Conservation (phyloP, 2,888 invertebrate genomes). For the Aphidius colemani region DNA sequence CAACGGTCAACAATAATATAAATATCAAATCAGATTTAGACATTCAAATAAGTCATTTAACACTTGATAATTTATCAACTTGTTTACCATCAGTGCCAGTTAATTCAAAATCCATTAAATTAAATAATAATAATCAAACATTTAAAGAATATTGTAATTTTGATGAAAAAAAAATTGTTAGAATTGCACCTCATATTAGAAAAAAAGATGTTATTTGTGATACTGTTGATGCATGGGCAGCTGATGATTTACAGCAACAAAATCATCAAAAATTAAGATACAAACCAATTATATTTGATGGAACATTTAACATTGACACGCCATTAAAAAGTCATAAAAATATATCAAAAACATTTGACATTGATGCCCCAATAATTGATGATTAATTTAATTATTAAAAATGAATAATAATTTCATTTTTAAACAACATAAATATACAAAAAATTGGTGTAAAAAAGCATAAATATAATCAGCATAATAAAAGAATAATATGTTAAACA, state of each 20-base stretch:
- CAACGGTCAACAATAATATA: too few species aligned
- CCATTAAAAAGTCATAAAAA: conserved; percentile 60
- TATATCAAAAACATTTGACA: conserved; percentile 61
- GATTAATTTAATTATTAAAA: too few species aligned
- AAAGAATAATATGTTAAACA: too few species aligned
- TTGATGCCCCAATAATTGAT: conserved; percentile 61
- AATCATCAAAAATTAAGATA: conserved; percentile 48
- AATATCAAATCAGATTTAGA: conserved; percentile 45
- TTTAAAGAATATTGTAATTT: conserved; percentile 54
- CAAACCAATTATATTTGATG: conserved; percentile 79
- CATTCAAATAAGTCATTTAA: conserved; percentile 49
- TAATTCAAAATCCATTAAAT: conserved; percentile 3
- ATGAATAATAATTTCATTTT: too few species aligned
- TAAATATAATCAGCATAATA: too few species aligned
- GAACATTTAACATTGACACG: conserved; percentile 84
- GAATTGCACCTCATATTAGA: conserved; percentile 56
- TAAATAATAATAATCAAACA: conserved; percentile 39
- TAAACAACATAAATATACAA: too few species aligned
- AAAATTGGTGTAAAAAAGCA: too few species aligned
- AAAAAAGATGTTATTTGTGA: conserved; percentile 65
- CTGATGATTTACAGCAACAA: conserved; percentile 36
- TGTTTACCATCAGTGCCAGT: too few species aligned
- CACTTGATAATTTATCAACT: conserved; percentile 31
- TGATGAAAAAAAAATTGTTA: conserved; percentile 53
- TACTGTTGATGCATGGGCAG: conserved; percentile 69